Conservation (phyloP, 2,888 invertebrate genomes). For the Phanerotoma sp. region DNA sequence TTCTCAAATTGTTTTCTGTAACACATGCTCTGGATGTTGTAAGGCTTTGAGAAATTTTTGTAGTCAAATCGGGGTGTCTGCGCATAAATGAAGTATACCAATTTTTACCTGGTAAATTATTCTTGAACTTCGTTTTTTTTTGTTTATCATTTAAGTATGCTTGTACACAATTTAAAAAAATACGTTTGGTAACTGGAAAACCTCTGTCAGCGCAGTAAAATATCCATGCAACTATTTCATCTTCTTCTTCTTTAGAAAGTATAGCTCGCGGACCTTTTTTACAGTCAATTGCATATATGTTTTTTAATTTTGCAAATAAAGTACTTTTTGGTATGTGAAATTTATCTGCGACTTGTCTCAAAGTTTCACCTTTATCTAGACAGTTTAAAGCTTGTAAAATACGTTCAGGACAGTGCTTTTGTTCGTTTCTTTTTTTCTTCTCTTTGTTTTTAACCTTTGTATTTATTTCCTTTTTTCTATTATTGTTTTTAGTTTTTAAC, state of each 20-base stretch:
- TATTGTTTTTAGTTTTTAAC: too few relatives aligned
- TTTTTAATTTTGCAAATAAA: constrained; percentile 28
- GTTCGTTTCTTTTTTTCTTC: too few relatives aligned
- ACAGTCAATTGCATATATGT: constrained; percentile 15
- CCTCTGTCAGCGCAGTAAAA: constrained; percentile 26
- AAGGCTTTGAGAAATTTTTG: constrained; percentile 35
- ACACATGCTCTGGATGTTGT: constrained; percentile 34
- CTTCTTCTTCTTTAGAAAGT: constrained; percentile 22
- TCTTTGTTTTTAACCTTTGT: too few relatives aligned
- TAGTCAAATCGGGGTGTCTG: constrained; percentile 36
- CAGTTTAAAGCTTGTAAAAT: too few relatives aligned
- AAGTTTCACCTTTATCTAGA: too few relatives aligned
- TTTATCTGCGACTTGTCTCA: background rate
- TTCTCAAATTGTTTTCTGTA: constrained; percentile 26
- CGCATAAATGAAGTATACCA: constrained; percentile 40
- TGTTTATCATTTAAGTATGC: too few relatives aligned
- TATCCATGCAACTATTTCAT: constrained; percentile 12
- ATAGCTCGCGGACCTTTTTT: constrained; percentile 8
- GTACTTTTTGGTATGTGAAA: constrained; percentile 28
- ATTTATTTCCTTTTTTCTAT: too few relatives aligned
- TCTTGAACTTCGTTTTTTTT: constrained; percentile 26
- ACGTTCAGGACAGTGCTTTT: too few relatives aligned
- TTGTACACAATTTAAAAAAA: constrained; percentile 15
- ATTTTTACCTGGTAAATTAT: constrained; percentile 37
- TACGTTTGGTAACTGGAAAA: constrained; percentile 22